Base-by-base conservation (phyloP, 2,797 vertebrate species). In the Hydrophis major region DNA sequence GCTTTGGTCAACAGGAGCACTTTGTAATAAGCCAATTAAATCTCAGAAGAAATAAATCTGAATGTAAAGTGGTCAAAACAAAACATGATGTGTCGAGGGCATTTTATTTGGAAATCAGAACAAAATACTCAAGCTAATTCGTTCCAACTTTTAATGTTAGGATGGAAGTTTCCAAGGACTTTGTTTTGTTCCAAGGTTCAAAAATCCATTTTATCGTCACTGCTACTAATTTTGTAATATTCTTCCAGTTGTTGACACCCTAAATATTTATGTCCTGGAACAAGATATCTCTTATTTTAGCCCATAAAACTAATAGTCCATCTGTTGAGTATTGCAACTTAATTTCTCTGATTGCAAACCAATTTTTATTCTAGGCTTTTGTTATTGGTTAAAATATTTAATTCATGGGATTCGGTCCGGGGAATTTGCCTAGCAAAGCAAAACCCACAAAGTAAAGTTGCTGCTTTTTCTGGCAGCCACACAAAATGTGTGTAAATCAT, bases 391-490 rank as follows among this genome's bases (percentile, higher is more conserved):
- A 95, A 97, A 94, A 95, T 96, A 92, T 96, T 96, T 94, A 96
- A 96, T 95, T 96, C 96, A 96, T 93, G 55, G 95, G 96, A 94
- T 94, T 96, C 94, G 95, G 55, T 94, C 89, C 93, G 89, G 94
- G 92, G 94, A 95, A 95, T 96, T 96, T 97, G 96, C 92, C 95
- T 97, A 95, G 42, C 86, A 25, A 60, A 89, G 42, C 28, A 95
- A 94, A 96, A 95, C 89, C 92, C 95, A 92, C 92, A 94, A 92
- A 96, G 56, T 93, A 69, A 95, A 89, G 57, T 63, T 95, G 89
- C 89, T 93, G 89, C 94, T 95, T 94, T 94, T 96, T 97, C 96
- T 97, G 97, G 95, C 96, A 96, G 92, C 78, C 90, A 28, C 60
- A 93, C 53, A 88, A 37, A 93, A 42, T 61, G 96, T 92, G 96